Base-by-base conservation (phyloP, 2,113 vertebrate genomes). In the Rhinolophus sinicus region DNA sequence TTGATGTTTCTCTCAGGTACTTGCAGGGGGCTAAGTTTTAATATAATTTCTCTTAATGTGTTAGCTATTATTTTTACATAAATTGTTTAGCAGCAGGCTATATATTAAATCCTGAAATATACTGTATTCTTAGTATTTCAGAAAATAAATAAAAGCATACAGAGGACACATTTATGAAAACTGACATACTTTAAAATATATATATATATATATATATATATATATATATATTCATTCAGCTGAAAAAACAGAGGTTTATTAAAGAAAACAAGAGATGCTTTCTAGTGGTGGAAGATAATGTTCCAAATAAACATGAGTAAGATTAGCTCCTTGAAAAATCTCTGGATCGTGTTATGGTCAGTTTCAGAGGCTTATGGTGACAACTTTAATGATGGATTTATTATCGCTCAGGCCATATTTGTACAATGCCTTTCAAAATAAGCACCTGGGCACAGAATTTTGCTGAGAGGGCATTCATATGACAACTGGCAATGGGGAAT, bases 201-300 rank as follows among this genome's bases (percentile, higher is more conserved):
- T 50, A 50, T 50, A 50, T 50, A 50, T 50, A 50, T 50, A 50
- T 50, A 50, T 50, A 50, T 50, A 50, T 50, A 50, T 50, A 50
- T 13, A 50, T 50, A 50, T 50, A 50, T 13, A 50, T 50, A 50
- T 50, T 44, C 40, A 5, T 92, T 85, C 98, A 98, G 97, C 98
- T 98, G 98, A 93, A 92, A 96, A 97, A 98, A 90, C 62, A 97
- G 33, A 97, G 80, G 11, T 95, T 95, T 97, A 97, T 97, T 98
- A 98, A 98, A 98, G 92, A 97, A 97, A 98, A 97, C 92, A 98
- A 92, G 92, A 90, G 56, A 84, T 89, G 33, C 58, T 97, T 97
- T 97, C 95, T 88, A 64, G 89, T 90, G 28, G 75, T 94, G 12
- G 52, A 80, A 97, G 97, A 97, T 96, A 96, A 95, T 69, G 60